phyloP scores from a whole-genome alignment of 2,888 invertebrate species.

The Punctoribates punctum region DNA sequence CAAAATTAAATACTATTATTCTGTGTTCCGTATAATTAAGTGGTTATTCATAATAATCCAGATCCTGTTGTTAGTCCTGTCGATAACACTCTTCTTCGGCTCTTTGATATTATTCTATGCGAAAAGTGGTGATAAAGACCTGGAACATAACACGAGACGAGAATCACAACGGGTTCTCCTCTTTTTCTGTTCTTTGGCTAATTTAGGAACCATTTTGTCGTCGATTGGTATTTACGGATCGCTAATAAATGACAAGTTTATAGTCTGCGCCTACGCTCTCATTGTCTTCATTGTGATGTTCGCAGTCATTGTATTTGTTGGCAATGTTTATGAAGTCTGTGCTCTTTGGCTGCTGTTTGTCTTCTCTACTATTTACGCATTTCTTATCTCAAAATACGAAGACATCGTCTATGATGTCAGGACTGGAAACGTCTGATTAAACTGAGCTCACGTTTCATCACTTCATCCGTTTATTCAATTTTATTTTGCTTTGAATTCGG shows the following conservation, averaged over 20 bases:
- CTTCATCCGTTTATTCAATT: no score
- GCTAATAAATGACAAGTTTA: not conserved
- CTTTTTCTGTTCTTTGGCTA: conserved; percentile 22
- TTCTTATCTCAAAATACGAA: conserved; percentile 22
- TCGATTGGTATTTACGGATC: conserved; percentile 25
- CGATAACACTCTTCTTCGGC: conserved; percentile 16
- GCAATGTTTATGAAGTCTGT: conserved; percentile 10
- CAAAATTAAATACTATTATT: conserved; percentile 17
- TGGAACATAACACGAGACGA: not conserved
- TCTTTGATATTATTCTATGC: conserved; percentile 7
- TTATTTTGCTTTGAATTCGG: no score
- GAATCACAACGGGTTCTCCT: conserved; percentile 21
- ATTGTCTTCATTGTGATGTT: conserved; percentile 2
- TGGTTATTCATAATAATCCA: conserved; percentile 12
- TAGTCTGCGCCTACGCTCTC: not conserved
- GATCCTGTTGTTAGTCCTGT: not conserved
- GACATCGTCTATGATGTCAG: conserved; percentile 23
- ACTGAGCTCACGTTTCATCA: no score
- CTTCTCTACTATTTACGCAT: conserved; percentile 5
- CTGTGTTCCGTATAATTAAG: conserved; percentile 9
- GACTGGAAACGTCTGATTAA: conserved; percentile 3
- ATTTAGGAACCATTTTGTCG: conserved; percentile 22
- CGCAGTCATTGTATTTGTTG: conserved; percentile 28
- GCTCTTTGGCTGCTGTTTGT: conserved; percentile 12
- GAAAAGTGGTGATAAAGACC: not conserved